phyloP scores from a whole-genome alignment of 2,113 vertebrate genomes.

The Neogale vison region DNA sequence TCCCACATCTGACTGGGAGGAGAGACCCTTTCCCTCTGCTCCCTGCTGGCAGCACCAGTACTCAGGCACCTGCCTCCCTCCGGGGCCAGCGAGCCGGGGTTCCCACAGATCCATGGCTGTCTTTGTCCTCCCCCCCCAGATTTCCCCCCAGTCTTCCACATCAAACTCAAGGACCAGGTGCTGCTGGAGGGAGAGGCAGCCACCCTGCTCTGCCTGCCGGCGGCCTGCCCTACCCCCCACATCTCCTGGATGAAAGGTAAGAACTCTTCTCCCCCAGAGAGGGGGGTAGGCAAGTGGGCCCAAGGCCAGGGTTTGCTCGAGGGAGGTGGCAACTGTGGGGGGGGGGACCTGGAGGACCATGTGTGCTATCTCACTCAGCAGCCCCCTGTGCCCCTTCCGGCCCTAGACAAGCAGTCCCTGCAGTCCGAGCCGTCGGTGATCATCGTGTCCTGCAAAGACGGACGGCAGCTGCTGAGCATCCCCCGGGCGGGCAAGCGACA shows the following conservation, averaged over 20 bases:
- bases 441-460: conserved; percentile 94
- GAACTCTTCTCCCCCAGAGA: conserved; percentile 62
- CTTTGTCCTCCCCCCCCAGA: conserved; percentile 83
- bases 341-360: conserved; percentile 87
- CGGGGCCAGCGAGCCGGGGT: background rate
- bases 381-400: background rate
- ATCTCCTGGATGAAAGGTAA: conserved; percentile 97
- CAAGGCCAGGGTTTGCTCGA: conserved; percentile 83
- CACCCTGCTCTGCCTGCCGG: conserved; percentile 96
- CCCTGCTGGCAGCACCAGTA: background rate
- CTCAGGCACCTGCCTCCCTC: background rate
- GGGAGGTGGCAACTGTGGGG: conserved; percentile 50
- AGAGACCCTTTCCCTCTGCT: background rate
- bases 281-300: conserved; percentile 84
- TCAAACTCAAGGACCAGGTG: conserved; percentile 97
- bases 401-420: conserved; percentile 92
- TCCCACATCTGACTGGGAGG: background rate
- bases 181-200: conserved; percentile 96
- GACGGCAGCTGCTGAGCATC: conserved; percentile 96
- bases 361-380: background rate
- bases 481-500: conserved; percentile 93
- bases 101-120: background rate
- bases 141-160: conserved; percentile 97
- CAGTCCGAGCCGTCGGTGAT: conserved; percentile 89
- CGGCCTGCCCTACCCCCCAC: conserved; percentile 93